Base-by-base conservation (phyloP, 2,888 invertebrate genomes). In the Agrochola circellaris region DNA sequence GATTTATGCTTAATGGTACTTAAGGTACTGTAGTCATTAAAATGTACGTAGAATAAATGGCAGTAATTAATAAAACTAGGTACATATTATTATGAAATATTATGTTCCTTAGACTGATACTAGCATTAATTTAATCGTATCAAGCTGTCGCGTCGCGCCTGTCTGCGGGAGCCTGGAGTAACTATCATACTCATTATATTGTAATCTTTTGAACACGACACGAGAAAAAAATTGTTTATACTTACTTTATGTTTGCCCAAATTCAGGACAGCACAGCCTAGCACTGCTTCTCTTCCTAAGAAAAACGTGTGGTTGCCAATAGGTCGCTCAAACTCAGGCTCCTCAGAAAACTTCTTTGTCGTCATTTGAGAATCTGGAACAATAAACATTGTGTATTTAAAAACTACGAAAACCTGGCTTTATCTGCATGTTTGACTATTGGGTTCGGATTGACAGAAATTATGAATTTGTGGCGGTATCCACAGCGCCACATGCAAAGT, bases 221-320 rank as follows among this genome's bases (percentile, higher is more conserved):
- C 20, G 4, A 66, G 13, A 26, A 20, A 26, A 13, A 65, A 45
- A 6, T 26, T n/a, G 5, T 34, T 51, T 8, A 1, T 64, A 75
- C 96, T 97, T 93, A 97, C 97, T 97, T 97, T 97, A 89, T 97
- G 97, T 93, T 97, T 97, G 51, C 97, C 97, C 60, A 97, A 94
- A 87, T 97, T 97, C 60, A 96, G 97, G 67, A 98, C 97, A 56
- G 97, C 97, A 87, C 98, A 98, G n/a, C 97, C 97, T 0, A 98
- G 92, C 1, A 97, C 95, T 0, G 97, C 97, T 88, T 98, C 97
- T 78, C 97, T 93, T n/a, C 97, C 97, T 2, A 97, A 95, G 67
- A 97, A 97, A 85, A 97, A 97, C 0, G 97, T 97, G 87, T 97
- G 96, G 91, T 98, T 98, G 56, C 97, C 97, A 67, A 98, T 97